Conservation (phyloP, 2,888 invertebrate genomes). For the Trachelus troglodyta region DNA sequence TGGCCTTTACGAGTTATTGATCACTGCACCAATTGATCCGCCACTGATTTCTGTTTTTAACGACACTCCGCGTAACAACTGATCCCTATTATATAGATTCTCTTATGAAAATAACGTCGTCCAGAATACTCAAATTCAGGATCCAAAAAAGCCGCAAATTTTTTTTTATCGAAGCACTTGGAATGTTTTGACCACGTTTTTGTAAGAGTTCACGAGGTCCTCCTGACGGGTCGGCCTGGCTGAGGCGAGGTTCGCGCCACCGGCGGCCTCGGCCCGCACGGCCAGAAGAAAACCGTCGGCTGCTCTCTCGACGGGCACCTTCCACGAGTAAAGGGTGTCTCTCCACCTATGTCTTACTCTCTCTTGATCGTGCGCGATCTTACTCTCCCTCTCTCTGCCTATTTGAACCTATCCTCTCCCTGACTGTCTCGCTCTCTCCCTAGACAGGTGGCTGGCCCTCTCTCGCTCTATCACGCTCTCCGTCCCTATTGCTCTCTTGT, state of each 20-base stretch:
- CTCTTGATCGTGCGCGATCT: constrained; percentile 18
- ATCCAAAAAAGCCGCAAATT: not conserved
- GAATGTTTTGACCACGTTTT: not conserved
- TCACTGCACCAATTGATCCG: not conserved
- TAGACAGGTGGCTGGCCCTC: not conserved
- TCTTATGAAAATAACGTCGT: not conserved
- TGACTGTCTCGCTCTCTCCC: constrained; percentile 6
- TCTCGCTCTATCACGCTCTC: constrained; percentile 8
- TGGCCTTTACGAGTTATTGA: not conserved
- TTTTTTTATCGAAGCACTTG: not conserved
- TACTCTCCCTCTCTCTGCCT: constrained; percentile 9
- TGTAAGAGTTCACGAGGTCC: not conserved
- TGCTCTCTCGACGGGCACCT: constrained; percentile 8
- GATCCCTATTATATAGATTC: not conserved
- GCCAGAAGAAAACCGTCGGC: constrained; percentile 17
- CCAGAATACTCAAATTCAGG: not conserved
- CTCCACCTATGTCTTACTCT: constrained; percentile 7
- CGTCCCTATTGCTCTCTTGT: constrained; percentile 18
- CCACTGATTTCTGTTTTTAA: not conserved
- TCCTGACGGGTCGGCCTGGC: not conserved
- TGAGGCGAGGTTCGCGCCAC: not conserved
- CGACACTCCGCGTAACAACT: not conserved
- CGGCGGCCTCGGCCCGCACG: constrained; percentile 21
- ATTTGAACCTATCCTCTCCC: not conserved
- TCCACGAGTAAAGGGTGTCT: constrained; percentile 6